Evolutionary conservation across 2,888 invertebrate species (phyloP).

Genomic region (Zaprionus lineosus): DNA sequence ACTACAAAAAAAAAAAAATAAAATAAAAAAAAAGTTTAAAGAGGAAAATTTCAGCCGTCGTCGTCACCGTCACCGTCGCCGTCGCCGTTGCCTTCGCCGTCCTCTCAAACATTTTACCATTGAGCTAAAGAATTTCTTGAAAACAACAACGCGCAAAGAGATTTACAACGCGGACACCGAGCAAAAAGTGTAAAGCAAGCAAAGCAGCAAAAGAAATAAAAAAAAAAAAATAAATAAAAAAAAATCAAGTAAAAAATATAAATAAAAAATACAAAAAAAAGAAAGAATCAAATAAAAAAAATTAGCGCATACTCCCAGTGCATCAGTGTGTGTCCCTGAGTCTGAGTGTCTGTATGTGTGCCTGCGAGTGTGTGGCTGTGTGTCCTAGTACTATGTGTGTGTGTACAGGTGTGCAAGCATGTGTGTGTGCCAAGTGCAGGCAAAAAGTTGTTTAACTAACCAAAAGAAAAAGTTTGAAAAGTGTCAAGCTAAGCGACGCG

Average conservation of each 20-base stretch:
- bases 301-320: constrained; percentile 75
- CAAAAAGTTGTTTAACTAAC: constrained; percentile 67
- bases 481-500: constrained; percentile 69
- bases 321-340: constrained; percentile 12
- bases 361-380: not conserved
- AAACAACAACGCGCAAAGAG: constrained; percentile 47
- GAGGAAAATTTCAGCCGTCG: constrained; percentile 12
- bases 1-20: constrained; percentile 16
- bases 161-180: constrained; percentile 63
- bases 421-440: constrained; percentile 28
- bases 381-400: no score
- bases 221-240: constrained; percentile 11
- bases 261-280: no score
- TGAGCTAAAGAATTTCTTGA: constrained; percentile 61
- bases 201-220: constrained; percentile 50
- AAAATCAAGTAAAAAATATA: constrained; percentile 72
- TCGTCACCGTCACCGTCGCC: constrained; percentile 28
- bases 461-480: constrained; percentile 73
- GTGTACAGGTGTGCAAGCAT: constrained; percentile 9
- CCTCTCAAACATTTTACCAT: constrained; percentile 61
- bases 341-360: constrained; percentile 17
- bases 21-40: not conserved
- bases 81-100: constrained; percentile 24
- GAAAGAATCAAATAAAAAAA: constrained; percentile 43
- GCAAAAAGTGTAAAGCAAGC: constrained; percentile 72